Percentiles rank a stretch among this genome's conserved stretches.
These are phyloP conservation scores for Caenorhabditis japonica DNA, from an alignment of 2,888 invertebrate genomes.

Conservation along the genomic window DNA sequence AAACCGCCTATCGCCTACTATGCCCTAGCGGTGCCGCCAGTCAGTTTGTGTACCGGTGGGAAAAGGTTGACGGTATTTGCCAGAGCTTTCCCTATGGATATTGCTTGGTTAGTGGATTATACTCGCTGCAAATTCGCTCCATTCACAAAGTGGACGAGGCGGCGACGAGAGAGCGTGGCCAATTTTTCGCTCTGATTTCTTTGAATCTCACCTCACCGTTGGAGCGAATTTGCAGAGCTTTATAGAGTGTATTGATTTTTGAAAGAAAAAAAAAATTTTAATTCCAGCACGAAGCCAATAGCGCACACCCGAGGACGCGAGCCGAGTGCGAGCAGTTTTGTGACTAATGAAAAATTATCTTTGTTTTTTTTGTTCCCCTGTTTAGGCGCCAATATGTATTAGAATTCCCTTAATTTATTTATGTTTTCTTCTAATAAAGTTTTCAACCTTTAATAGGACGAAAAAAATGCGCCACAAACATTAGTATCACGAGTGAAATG, in stretches of 20 bases:
- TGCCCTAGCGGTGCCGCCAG: conserved; percentile 47
- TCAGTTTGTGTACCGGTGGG: conserved; percentile 63
- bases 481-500: no score
- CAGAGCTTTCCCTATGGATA: conserved; percentile 60
- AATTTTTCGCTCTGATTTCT: no score
- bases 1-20: conserved; percentile 37
- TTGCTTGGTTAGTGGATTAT: conserved; percentile 47
- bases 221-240: no score
- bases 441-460: no score
- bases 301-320: conserved; percentile 52
- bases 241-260: neutral
- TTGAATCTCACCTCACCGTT: no score
- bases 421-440: neutral
- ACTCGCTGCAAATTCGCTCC: no score
- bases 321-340: conserved; percentile 58
- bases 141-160: no score
- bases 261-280: neutral
- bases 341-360: neutral
- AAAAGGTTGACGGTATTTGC: conserved; percentile 53
- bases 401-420: neutral
- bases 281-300: conserved; percentile 52
- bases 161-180: no score
- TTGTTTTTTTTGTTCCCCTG: conserved; percentile 3
- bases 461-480: no score
- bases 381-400: no score